Conservation (phyloP, 2,797 vertebrate genomes). For the Adelosebastes latens region DNA sequence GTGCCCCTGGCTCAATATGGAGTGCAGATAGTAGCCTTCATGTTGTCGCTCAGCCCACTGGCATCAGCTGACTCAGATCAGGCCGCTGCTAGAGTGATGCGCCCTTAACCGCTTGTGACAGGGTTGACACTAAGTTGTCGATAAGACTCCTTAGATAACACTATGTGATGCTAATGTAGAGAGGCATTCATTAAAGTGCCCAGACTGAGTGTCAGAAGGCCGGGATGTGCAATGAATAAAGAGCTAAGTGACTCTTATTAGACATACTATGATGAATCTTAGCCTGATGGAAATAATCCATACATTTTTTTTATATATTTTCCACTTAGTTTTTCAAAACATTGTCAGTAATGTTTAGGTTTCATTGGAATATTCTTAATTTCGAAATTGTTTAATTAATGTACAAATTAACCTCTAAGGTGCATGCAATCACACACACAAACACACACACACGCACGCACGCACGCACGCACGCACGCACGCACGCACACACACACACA, state of each 20-base stretch:
- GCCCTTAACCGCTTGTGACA: slow-evolving; percentile 48
- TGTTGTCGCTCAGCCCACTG: slow-evolving; percentile 27
- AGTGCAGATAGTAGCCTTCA: slow-evolving; percentile 5
- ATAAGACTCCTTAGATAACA: slow-evolving; percentile 52
- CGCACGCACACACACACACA: too few species aligned
- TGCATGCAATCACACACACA: neutral
- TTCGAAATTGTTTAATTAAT: neutral
- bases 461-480: too few species aligned
- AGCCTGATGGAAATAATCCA: neutral
- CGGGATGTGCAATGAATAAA: slow-evolving; percentile 20
- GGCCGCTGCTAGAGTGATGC: slow-evolving; percentile 12
- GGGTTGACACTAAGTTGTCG: slow-evolving; percentile 48
- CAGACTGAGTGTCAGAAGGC: slow-evolving; percentile 16
- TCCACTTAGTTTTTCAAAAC: neutral
- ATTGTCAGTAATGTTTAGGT: neutral
- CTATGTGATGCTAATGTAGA: slow-evolving; percentile 57
- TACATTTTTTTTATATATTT: neutral
- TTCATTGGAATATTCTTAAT: neutral
- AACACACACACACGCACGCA: too few species aligned
- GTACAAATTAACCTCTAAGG: neutral
- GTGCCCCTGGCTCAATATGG: neutral
- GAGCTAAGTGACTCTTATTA: slow-evolving; percentile 4
- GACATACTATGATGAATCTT: neutral
- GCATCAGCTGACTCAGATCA: slow-evolving; percentile 44
- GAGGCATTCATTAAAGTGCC: slow-evolving; percentile 47